Evolutionary conservation across 2,888 invertebrate genomes (phyloP), one percentile per base, ranked within the genome.

Genomic region (Tiliacea citrago): DNA sequence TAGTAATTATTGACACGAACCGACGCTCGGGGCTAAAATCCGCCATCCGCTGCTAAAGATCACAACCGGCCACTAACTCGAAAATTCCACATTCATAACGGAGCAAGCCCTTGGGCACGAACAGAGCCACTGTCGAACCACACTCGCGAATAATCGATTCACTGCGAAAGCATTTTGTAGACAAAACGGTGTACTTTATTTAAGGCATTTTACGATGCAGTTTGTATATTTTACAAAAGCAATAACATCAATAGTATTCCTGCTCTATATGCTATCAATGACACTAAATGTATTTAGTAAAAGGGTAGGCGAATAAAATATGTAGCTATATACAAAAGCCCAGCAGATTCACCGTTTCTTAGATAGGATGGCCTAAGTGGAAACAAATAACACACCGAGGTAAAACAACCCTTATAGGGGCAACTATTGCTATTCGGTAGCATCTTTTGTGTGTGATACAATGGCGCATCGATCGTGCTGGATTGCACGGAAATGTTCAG

Each of bases 1-100:
- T 95, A 94, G 95, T 95, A 94, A 96, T 96, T 96, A 96, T 94
- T 96, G 95, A 95, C 96, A 95, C 95, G 95, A 94, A 95, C 91
- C 87, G 82, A 85, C 90, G 94, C 92, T 88, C 84, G 87, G 86
- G 92, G 93, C 92, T 83, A 90, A 91, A 91, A 90, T 90, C 89
- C 90, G 87, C 91, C 92, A 90, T 90, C 89, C 92, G 86, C 89
- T 88, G 89, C 90, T 89, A 92, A 94, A 93, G 92, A 95, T 94
- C 93, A 93, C 92, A 94, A 93, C 92, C 93, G 90, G 91, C 90
- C 91, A 95, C 94, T 95, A 95, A 95, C 92, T 94, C 92, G 94
- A 95, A 95, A 95, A 96, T 95, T 93, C 92, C 93, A 94, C 95
- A 93, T 93, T 93, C 90, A 94, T 94, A 95, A 94, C 95, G 93